A percentile compares a stretch with the other conserved stretches of the same genome.
Evolutionary conservation across 1,140 invertebrate genomes (phyloP).

Genomic region (Diachasmimorpha longicaudata): DNA sequence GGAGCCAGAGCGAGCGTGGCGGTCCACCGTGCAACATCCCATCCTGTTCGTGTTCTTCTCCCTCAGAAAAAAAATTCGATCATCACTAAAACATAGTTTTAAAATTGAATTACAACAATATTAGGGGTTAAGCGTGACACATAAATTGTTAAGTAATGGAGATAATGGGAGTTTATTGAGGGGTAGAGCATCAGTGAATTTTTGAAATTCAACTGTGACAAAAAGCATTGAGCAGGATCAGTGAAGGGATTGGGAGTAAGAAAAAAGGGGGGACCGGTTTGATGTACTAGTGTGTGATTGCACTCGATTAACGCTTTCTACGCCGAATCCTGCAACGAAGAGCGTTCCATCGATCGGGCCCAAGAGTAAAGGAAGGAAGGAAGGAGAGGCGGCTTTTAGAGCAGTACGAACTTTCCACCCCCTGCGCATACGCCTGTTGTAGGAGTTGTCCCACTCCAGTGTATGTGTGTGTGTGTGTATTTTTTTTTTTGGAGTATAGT

Average conservation of each 20-base stretch:
- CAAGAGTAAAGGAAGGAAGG: slow-evolving; percentile 3
- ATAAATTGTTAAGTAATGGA: too few relatives aligned
- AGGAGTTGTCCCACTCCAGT: neutral
- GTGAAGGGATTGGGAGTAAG: too few relatives aligned
- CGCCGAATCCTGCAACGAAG: slow-evolving; percentile 16
- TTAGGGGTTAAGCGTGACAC: too few relatives aligned
- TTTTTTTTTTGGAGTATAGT: neutral
- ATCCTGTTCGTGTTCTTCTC: neutral
- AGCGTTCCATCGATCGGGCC: slow-evolving; percentile 7
- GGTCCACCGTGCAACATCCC: slow-evolving; percentile 24
- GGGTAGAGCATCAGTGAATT: too few relatives aligned
- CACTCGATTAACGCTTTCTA: slow-evolving; percentile 21
- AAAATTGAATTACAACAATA: too few relatives aligned
- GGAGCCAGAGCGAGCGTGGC: slow-evolving; percentile 15
- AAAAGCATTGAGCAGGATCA: neutral
- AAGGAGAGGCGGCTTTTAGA: neutral
- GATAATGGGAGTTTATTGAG: too few relatives aligned
- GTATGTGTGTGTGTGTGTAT: neutral
- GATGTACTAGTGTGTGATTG: slow-evolving; percentile 8
- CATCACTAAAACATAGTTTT: neutral
- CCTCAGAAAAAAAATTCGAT: neutral
- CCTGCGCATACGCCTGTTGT: neutral
- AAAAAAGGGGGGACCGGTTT: neutral
- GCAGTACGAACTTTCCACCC: slow-evolving; percentile 6
- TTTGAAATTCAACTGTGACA: too few relatives aligned